Conservation (phyloP, 2,113 vertebrate genomes). For the Galeopterus variegatus region DNA sequence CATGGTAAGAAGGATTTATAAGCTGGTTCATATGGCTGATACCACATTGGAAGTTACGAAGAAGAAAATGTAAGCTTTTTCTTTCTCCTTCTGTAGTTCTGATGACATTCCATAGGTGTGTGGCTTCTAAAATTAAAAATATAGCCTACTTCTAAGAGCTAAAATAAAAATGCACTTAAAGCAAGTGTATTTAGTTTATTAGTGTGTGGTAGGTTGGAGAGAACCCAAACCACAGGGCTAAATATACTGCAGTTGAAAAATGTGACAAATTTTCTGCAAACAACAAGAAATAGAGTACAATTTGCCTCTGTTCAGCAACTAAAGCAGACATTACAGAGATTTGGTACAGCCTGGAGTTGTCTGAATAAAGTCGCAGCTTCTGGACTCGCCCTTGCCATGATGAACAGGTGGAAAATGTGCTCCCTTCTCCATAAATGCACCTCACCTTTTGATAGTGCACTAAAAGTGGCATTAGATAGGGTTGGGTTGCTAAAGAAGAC, state of each 20-base stretch:
- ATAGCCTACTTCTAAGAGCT: constrained; percentile 60
- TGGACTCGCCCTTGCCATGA: neutral
- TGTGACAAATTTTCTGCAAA: constrained; percentile 46
- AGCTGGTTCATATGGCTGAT: constrained; percentile 48
- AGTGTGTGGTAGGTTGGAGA: constrained; percentile 38
- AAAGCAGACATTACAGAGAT: constrained; percentile 59
- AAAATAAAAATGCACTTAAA: constrained; percentile 73
- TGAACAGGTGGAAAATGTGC: constrained; percentile 59
- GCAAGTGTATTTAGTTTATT: constrained; percentile 56
- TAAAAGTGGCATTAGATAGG: neutral
- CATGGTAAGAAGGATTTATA: constrained; percentile 37
- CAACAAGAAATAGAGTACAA: constrained; percentile 66
- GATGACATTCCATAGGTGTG: constrained; percentile 20
- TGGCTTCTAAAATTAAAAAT: constrained; percentile 54
- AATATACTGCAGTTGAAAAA: constrained; percentile 74
- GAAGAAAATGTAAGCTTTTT: constrained; percentile 64
- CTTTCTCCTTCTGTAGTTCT: constrained; percentile 16
- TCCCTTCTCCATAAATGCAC: neutral
- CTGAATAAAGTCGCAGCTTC: constrained; percentile 50
- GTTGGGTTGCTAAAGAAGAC: neutral
- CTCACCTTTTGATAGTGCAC: constrained; percentile 74
- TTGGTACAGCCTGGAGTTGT: neutral
- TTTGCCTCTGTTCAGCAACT: constrained; percentile 68
- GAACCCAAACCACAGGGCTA: constrained; percentile 70
- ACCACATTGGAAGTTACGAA: constrained; percentile 34